Base-by-base conservation (phyloP, 2,888 invertebrate species). In the Synanthedon myopaeformis region DNA sequence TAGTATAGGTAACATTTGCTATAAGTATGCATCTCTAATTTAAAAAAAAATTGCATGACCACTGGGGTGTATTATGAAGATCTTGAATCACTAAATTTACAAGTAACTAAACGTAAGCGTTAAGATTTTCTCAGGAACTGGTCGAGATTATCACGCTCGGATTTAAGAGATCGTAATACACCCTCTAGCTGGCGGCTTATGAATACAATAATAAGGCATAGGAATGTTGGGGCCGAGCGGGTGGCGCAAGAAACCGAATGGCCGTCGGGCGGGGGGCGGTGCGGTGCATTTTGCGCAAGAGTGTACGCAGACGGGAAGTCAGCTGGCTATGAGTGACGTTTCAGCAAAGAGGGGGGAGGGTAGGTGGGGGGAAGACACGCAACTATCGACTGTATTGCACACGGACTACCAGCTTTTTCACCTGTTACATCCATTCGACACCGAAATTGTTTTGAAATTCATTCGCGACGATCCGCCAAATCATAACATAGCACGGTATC, bases 261-360 rank as follows among this genome's bases (percentile, higher is more conserved):
- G 58, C 59, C 35, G 35, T 35, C 35, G 52, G 57, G 52, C 53
- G 49, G 49, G 42, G 51, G 42, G 55, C 61, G 61, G 60, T 61
- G 59, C 63, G 66, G 62, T 67, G 63, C 61, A 69, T 64, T 75
- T 72, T 69, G 74, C 73, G 74, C 69, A 69, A 72, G 72, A 74
- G 70, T 41, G 51, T 12, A 49, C 12, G 49, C 35, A 28, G 51
- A 71, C 72, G 69, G 76, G 73, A 77, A 74, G 72, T 78, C 77
- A 78, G 76, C 82, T 79, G 80, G 70, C 64, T 60, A 61, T 60
- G 61, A 51, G n/a, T 41, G 41, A 51, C 41, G 51, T n/a, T 35
- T 12, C n/a, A 14, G 49, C 49, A 8, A 6, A 13, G 23, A 49
- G 49, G 8, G 17, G 14, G 3, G 23, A 23, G 45, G 13, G 35